Base-by-base conservation (phyloP, 2,797 vertebrate species). In the Bradypus variegatus region DNA sequence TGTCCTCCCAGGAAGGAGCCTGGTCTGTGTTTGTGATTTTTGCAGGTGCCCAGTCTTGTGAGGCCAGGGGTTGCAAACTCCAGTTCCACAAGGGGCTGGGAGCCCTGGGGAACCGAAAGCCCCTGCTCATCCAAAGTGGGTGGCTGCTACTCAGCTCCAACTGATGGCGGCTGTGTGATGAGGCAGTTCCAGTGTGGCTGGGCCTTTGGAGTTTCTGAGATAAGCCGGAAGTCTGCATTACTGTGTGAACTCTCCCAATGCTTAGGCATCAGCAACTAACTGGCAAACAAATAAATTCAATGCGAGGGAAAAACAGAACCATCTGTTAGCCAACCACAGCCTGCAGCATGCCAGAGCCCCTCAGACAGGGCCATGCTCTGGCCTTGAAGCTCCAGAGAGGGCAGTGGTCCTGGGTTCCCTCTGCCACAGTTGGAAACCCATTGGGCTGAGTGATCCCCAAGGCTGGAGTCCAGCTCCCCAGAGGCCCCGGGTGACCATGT, bases 401-500 rank as follows among this genome's bases (percentile, higher is more conserved):
- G 19, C 60, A 3, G 25, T 8, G 36, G n/a, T 41, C 13, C 14
- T 2, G n/a, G 45, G 4, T 2, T 25, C 5, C 55, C 15, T 16
- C 15, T 5, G 48, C 18, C 50, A 50, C 50, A 50, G 18, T 21
- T 58, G 55, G 55, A 58, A 18, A 19, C 6, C 33, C 33, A 1
- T 0, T 5, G n/a, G 77, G 19, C 72, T 48, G 50, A 50, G 48
- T 0, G 2, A 13, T 27, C 27, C 9, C 58, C 31, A 0, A 5
- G 23, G 29, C 72, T 7, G 19, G 48, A 18, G 23, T 14, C 8
- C 2, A 38, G 78, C 58, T 41, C 31, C 41, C 6, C n/a, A 38
- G 84, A 80, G 84, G 5, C 31, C 55, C 3, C 9, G 10, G 5
- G 29, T 53, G 86, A 48, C 50, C 8, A 14, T 33, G 78, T 72